Evolutionary conservation across 2,797 vertebrate genomes (phyloP).

Genomic region (Myripristis murdjan): DNA sequence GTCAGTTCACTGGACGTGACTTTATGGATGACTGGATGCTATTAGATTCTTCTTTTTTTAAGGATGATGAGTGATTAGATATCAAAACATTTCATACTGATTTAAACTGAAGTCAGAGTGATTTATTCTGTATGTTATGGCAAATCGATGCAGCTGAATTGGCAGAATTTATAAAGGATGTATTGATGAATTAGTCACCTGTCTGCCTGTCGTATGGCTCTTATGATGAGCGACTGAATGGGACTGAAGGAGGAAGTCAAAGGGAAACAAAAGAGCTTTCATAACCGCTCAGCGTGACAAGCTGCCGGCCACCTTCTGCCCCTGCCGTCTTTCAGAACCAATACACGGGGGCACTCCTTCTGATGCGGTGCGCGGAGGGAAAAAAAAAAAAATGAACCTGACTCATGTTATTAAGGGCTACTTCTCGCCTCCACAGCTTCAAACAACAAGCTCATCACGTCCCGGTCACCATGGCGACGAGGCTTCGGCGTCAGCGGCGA

Average conservation of each 20-base stretch:
- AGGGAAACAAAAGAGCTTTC: constrained; percentile 12
- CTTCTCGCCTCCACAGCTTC: constrained; percentile 52
- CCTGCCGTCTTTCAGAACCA: constrained; percentile 35
- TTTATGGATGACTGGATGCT: no score
- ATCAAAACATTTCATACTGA: no score
- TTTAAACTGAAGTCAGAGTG: no score
- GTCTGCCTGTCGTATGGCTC: not conserved
- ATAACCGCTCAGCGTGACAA: constrained; percentile 31
- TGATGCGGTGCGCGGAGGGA: constrained; percentile 27
- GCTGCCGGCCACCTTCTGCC: not conserved
- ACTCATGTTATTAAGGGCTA: constrained; percentile 59
- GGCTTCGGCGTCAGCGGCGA: constrained; percentile 52
- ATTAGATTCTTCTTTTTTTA: no score
- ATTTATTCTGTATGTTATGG: no score
- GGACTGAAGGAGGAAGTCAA: constrained; percentile 1
- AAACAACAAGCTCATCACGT: constrained; percentile 41
- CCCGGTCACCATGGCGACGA: constrained; percentile 77
- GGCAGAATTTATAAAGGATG: no score
- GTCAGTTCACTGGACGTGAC: no score
- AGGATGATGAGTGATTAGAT: no score
- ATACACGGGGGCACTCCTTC: constrained; percentile 30
- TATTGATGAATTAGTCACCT: not conserved
- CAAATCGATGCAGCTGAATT: no score
- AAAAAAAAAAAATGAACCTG: constrained; percentile 37
- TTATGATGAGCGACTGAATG: not conserved